phyloP scores from a whole-genome alignment of 30 jellyfish, hydroid and myxozoan species.

The Catostylus mosaicus region DNA sequence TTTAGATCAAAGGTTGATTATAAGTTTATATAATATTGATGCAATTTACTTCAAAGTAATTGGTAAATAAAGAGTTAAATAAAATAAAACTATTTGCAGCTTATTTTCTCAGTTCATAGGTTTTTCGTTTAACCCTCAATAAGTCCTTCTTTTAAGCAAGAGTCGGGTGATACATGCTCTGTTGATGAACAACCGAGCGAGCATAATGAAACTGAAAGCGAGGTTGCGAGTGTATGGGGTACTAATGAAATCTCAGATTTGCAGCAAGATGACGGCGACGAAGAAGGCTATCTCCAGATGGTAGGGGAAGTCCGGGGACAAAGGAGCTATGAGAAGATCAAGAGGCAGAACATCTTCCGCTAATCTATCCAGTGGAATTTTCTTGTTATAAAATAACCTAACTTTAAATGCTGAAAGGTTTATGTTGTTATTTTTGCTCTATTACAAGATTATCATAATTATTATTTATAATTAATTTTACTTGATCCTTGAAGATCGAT shows the following conservation, averaged over 20 bases:
- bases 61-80: too few species aligned
- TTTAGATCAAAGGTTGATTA: too few species aligned
- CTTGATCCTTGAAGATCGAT: too few species aligned
- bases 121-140: too few species aligned
- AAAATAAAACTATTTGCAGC: too few species aligned
- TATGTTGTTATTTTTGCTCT: too few species aligned
- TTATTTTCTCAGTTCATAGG: too few species aligned
- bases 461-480: too few species aligned
- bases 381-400: conserved; percentile 95
- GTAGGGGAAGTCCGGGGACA: conserved; percentile 48
- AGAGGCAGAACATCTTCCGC: conserved; percentile 66
- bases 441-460: too few species aligned
- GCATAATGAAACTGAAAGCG: conserved; percentile 82
- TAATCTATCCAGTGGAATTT: conserved; percentile 72
- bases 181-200: conserved; percentile 80
- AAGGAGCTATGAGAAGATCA: conserved; percentile 32
- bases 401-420: conserved; percentile 98
- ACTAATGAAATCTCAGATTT: conserved; percentile 62
- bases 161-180: conserved; percentile 71
- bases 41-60: too few species aligned
- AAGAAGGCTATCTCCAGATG: conserved; percentile 54
- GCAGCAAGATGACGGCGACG: conserved; percentile 78
- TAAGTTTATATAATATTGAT: too few species aligned
- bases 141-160: conserved; percentile 32
- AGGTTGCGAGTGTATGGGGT: conserved; percentile 76